Percentiles rank a stretch among this genome's conserved stretches.
Evolutionary conservation across 2,113 vertebrate genomes (phyloP).

Genomic region (Gambusia affinis): DNA sequence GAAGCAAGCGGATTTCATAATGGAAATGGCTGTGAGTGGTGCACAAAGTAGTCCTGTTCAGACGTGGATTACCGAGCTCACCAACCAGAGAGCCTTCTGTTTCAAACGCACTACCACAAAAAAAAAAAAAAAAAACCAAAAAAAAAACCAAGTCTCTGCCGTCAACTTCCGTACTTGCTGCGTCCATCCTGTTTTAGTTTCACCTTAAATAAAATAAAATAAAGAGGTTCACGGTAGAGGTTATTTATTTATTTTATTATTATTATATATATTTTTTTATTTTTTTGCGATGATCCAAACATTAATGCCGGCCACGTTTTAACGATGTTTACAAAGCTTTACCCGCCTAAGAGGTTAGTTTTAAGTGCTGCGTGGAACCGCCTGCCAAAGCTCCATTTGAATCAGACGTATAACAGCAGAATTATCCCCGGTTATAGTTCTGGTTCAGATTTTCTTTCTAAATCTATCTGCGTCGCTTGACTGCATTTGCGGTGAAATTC

Average conservation of each 20-base stretch:
- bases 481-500: conserved; percentile 7
- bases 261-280: background rate
- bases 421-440: conserved; percentile 47
- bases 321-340: conserved; percentile 41
- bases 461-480: conserved; percentile 35
- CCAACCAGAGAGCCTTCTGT: conserved; percentile 60
- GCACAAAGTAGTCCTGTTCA: conserved; percentile 52
- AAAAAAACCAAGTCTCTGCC: conserved; percentile 19
- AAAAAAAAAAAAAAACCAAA: conserved; percentile 6
- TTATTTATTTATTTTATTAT: conserved; percentile 14
- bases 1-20: conserved; percentile 73
- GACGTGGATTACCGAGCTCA: conserved; percentile 68
- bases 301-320: conserved; percentile 52
- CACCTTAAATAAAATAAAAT: conserved; percentile 59
- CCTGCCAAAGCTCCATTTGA: conserved; percentile 63
- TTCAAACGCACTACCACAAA: conserved; percentile 30
- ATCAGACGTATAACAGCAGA: conserved; percentile 38
- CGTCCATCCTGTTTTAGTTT: conserved; percentile 18
- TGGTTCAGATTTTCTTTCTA: conserved; percentile 15
- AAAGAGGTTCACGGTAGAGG: conserved; percentile 61
- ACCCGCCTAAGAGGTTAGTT: conserved; percentile 40
- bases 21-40: conserved; percentile 57
- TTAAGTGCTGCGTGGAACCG: conserved; percentile 49
- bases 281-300: conserved; percentile 43
- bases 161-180: conserved; percentile 20